A percentile compares a stretch with the other conserved stretches of the same genome.
Conservation (phyloP, 2,888 invertebrate genomes). For the Polylopha cassiicola region DNA sequence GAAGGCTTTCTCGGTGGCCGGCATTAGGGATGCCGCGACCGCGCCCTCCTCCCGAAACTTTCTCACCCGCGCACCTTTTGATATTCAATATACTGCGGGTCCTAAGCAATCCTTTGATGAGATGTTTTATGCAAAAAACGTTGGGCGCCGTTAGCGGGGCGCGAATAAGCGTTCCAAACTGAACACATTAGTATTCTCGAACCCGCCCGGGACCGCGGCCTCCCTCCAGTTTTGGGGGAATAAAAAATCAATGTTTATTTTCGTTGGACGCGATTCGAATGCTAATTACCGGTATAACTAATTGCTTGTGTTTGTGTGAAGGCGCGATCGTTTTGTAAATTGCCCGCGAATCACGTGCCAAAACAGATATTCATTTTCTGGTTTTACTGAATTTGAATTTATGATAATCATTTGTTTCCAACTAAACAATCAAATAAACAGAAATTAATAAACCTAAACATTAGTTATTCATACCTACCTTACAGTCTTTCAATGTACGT, state of each 20-base stretch:
- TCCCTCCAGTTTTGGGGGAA: slow-evolving; percentile 67
- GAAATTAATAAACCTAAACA: no score
- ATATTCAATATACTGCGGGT: slow-evolving; percentile 75
- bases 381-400: slow-evolving; percentile 23
- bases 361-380: slow-evolving; percentile 39
- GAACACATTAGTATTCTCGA: slow-evolving; percentile 74
- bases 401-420: slow-evolving; percentile 7
- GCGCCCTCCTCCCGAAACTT: slow-evolving; percentile 61
- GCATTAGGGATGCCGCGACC: slow-evolving; percentile 63
- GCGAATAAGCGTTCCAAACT: slow-evolving; percentile 74
- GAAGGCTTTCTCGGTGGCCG: slow-evolving; percentile 65
- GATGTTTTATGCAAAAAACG: slow-evolving; percentile 78
- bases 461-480: no score
- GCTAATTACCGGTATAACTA: slow-evolving; percentile 69
- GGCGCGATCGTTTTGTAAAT: slow-evolving; percentile 49
- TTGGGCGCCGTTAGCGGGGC: slow-evolving; percentile 68
- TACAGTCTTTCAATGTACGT: no score
- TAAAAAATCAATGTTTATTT: slow-evolving; percentile 78
- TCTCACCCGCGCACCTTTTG: slow-evolving; percentile 70
- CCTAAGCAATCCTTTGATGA: slow-evolving; percentile 77
- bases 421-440: slow-evolving; percentile 10
- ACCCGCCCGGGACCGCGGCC: slow-evolving; percentile 51
- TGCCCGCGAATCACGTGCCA: slow-evolving; percentile 33
- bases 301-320: slow-evolving; percentile 66
- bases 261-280: slow-evolving; percentile 68